Conservation (phyloP, 2,113 vertebrate species). For the Psittacula cyanocephala region DNA sequence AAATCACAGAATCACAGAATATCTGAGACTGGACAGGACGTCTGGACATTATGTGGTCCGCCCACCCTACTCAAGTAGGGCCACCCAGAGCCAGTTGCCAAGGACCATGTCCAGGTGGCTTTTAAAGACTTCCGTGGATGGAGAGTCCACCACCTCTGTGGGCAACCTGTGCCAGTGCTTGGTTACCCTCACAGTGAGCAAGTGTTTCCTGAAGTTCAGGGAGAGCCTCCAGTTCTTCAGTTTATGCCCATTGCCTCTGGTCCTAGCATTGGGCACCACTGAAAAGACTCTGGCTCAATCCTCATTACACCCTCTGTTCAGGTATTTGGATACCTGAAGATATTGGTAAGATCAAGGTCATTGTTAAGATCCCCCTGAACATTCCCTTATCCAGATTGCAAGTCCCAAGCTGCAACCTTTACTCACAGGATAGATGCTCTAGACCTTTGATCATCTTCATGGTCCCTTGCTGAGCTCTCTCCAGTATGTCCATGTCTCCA, state of each 20-base stretch:
- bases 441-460: neutral
- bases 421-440: neutral
- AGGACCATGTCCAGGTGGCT: neutral
- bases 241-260: neutral
- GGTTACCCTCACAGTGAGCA: neutral
- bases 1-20: neutral
- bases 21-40: neutral
- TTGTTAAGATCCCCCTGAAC: neutral
- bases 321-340: neutral
- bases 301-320: neutral
- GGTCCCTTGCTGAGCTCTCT: neutral
- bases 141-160: neutral
- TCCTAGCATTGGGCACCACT: neutral
- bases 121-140: neutral
- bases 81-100: neutral
- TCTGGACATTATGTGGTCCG: neutral
- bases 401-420: neutral
- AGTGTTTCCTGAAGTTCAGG: neutral
- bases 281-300: neutral
- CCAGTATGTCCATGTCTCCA: neutral
- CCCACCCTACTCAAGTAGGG: neutral
- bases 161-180: neutral
- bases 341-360: neutral
- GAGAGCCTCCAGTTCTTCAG: neutral
- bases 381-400: neutral